Evolutionary conservation across 2,888 invertebrate genomes (phyloP).

Genomic region (Brenthis daphne): DNA sequence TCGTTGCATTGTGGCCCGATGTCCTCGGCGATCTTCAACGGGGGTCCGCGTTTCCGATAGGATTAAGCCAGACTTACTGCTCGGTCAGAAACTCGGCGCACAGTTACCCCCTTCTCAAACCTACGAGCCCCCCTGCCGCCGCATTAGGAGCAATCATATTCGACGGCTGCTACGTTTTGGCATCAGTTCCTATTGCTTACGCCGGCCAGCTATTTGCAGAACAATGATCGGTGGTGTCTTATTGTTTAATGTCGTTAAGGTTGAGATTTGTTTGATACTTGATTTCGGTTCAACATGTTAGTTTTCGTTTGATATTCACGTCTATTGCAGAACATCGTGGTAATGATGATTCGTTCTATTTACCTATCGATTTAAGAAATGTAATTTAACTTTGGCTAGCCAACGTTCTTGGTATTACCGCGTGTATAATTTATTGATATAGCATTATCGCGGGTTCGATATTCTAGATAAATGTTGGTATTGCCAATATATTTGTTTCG

Average conservation of each 20-base stretch:
- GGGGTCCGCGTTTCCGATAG: constrained; percentile 80
- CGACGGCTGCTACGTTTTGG: constrained; percentile 80
- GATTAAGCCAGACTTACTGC: constrained; percentile 82
- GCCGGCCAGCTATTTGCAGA: constrained; percentile 71
- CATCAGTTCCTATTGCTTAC: constrained; percentile 78
- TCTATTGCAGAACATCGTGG: constrained; percentile 6
- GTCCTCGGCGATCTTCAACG: constrained; percentile 72
- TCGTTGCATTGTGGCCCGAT: constrained; percentile 54
- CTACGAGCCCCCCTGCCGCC: constrained; percentile 55
- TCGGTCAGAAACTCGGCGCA: constrained; percentile 79
- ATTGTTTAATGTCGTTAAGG: constrained; percentile 60
- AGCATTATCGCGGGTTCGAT: too few species aligned
- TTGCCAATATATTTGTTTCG: too few species aligned
- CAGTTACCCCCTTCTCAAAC: constrained; percentile 52
- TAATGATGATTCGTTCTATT: constrained; percentile 9
- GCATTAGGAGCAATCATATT: constrained; percentile 82
- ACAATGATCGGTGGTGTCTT: constrained; percentile 78
- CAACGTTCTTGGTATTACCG: background rate
- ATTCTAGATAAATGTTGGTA: too few species aligned
- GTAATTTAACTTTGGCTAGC: background rate
- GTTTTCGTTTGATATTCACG: constrained; percentile 17
- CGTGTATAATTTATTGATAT: background rate
- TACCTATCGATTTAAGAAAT: background rate
- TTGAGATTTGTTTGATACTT: constrained; percentile 49
- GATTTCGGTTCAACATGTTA: constrained; percentile 12